Evolutionary conservation across 2,888 invertebrate species (phyloP).

Genomic region (Eristalinus sepulchralis): DNA sequence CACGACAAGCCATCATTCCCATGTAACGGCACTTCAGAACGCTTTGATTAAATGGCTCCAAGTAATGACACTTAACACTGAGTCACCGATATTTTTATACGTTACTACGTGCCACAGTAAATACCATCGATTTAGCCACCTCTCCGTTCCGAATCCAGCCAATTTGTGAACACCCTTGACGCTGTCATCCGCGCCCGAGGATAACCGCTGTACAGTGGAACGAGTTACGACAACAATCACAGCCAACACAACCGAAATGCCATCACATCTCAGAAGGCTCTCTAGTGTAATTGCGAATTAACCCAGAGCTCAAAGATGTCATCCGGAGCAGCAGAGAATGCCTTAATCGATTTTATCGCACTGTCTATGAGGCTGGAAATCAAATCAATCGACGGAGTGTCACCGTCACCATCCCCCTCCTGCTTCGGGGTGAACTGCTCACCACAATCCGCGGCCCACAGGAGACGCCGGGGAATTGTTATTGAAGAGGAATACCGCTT

Average conservation of each 20-base stretch:
- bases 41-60: constrained; percentile 21
- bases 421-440: neutral
- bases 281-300: constrained; percentile 50
- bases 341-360: constrained; percentile 41
- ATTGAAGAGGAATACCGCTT: constrained; percentile 10
- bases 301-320: constrained; percentile 32
- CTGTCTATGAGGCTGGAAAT: constrained; percentile 26
- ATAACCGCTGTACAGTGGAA: constrained; percentile 1
- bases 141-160: constrained; percentile 6
- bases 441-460: neutral
- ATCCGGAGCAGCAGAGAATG: constrained; percentile 31
- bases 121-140: constrained; percentile 30
- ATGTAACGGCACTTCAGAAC: constrained; percentile 6
- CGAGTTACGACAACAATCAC: neutral
- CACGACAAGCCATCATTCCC: constrained; percentile 10
- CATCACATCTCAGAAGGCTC: constrained; percentile 3
- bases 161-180: constrained; percentile 26
- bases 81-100: neutral
- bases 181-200: neutral
- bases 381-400: constrained; percentile 39
- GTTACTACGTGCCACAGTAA: constrained; percentile 20
- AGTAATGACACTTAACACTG: constrained; percentile 35
- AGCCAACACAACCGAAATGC: neutral
- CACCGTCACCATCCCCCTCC: neutral
- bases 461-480: neutral